Evolutionary conservation across 2,888 invertebrate genomes (phyloP).

Genomic region (Cheilosia grossa): DNA sequence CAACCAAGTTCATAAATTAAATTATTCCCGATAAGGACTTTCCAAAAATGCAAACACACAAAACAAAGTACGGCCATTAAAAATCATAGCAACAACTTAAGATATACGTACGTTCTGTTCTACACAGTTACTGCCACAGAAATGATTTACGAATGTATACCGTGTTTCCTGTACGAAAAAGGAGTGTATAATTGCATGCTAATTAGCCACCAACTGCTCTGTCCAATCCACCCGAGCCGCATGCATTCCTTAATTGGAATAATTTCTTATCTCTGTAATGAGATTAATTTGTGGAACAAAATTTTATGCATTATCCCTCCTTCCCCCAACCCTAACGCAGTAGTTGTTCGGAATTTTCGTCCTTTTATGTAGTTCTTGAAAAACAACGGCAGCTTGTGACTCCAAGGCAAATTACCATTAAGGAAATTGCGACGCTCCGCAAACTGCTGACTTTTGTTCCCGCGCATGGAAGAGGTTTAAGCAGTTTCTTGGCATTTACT

Average conservation of each 20-base stretch:
- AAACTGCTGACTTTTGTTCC: neutral
- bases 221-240: neutral
- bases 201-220: neutral
- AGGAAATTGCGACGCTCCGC: neutral
- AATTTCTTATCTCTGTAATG: neutral
- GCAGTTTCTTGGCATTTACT: neutral
- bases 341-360: neutral
- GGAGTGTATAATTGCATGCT: neutral
- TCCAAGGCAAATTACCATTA: neutral
- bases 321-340: neutral
- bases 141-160: no score
- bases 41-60: no score
- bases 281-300: neutral
- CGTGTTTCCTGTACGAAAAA: neutral
- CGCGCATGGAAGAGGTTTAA: neutral
- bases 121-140: no score
- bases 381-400: neutral
- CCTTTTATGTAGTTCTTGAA: neutral
- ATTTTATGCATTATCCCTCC: neutral
- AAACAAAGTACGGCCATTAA: no score
- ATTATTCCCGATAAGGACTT: no score
- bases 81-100: no score
- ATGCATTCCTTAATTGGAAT: neutral
- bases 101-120: no score
- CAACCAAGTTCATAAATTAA: no score